Evolutionary conservation across 2,888 invertebrate genomes (phyloP).

Genomic region (Catocala fraxini): DNA sequence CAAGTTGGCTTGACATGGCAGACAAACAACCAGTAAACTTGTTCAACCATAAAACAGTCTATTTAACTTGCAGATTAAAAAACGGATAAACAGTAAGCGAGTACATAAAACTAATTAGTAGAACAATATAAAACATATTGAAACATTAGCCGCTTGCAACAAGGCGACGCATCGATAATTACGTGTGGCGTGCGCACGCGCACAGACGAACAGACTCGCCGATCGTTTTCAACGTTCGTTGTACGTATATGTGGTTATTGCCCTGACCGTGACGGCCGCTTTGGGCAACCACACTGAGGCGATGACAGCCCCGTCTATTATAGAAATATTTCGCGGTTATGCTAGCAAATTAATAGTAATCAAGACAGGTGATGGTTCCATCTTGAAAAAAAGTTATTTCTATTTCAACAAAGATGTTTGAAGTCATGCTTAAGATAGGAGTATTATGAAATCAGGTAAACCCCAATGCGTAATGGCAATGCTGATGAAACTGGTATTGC

Average conservation of each 20-base stretch:
- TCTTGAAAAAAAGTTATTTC: no score
- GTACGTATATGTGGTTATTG: conserved; percentile 59
- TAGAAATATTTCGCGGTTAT: conserved; percentile 15
- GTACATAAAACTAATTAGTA: conserved; percentile 41
- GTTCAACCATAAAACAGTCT: conserved; percentile 13
- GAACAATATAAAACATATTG: conserved; percentile 50
- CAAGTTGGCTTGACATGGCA: not conserved
- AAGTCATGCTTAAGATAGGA: no score
- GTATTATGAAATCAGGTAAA: not conserved
- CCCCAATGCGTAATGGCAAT: not conserved
- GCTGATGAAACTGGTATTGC: no score
- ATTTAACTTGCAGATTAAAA: conserved; percentile 16
- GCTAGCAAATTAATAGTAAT: conserved; percentile 13
- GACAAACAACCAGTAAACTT: conserved; percentile 5
- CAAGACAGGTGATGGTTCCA: not conserved
- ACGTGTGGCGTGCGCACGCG: conserved; percentile 51
- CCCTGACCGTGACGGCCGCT: conserved; percentile 53
- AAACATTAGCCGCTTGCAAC: conserved; percentile 50
- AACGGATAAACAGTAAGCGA: conserved; percentile 14
- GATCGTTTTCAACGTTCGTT: conserved; percentile 28
- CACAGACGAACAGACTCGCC: conserved; percentile 26
- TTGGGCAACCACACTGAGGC: conserved; percentile 30
- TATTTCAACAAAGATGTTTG: no score
- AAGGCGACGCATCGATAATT: conserved; percentile 54
- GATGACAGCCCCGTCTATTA: conserved; percentile 45